A percentile compares a stretch with the other conserved stretches of the same genome.
Conservation (phyloP, 2,113 vertebrate genomes). For the Sus scrofa region DNA sequence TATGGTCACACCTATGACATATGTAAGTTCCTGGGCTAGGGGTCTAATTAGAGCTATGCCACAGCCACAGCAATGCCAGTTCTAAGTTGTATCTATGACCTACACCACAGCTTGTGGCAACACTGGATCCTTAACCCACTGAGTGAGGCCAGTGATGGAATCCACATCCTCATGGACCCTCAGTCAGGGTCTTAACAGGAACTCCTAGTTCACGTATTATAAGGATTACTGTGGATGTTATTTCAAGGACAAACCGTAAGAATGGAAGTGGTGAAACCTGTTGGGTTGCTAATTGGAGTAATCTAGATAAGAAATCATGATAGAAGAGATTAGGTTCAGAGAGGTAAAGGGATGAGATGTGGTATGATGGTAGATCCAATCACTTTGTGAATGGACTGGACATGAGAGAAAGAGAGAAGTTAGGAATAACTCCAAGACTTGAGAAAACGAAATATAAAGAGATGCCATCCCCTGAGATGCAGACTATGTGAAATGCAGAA, state of each 20-base stretch:
- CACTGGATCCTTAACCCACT: too few relatives aligned
- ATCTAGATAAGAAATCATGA: not conserved
- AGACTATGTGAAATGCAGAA: not conserved
- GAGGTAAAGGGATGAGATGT: not conserved
- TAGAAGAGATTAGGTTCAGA: not conserved
- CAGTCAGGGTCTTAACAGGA: too few relatives aligned
- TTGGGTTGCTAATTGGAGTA: not conserved
- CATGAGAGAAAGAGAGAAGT: not conserved
- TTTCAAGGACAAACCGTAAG: not conserved
- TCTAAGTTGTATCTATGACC: too few relatives aligned
- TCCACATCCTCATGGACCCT: too few relatives aligned
- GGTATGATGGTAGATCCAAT: not conserved
- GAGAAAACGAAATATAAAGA: not conserved
- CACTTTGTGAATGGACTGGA: not conserved
- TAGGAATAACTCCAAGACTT: not conserved
- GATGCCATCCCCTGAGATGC: not conserved
- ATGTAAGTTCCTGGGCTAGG: too few relatives aligned
- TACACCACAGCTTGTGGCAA: too few relatives aligned
- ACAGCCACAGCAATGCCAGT: too few relatives aligned
- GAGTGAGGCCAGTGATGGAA: too few relatives aligned
- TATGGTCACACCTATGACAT: too few relatives aligned
- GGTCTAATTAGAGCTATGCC: too few relatives aligned
- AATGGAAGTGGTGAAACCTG: not conserved
- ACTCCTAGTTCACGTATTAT: not conserved
- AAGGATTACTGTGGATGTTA: not conserved